Percentiles rank a stretch among this genome's conserved stretches.
phyloP scores from a whole-genome alignment of 2,797 vertebrate species.

The Erpetoichthys calabaricus region DNA sequence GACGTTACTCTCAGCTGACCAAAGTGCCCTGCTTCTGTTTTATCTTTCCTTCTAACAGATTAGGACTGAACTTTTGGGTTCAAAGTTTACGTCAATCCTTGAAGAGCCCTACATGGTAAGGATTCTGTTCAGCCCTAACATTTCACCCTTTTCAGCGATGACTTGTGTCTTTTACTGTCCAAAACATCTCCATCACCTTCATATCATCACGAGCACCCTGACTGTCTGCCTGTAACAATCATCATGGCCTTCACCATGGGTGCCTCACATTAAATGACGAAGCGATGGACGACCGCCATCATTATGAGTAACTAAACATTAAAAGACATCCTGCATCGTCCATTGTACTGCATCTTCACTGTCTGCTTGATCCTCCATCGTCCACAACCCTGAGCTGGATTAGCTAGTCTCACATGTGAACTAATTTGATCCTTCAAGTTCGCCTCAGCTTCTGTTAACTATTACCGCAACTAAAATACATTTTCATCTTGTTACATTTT shows the following conservation, averaged over 20 bases:
- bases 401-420: too few species aligned
- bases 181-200: constrained; percentile 28
- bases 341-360: too few species aligned
- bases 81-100: constrained; percentile 78
- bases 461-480: too few species aligned
- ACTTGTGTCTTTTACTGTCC: constrained; percentile 22
- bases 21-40: constrained; percentile 41
- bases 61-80: constrained; percentile 75
- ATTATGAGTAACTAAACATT: too few species aligned
- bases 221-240: constrained; percentile 29
- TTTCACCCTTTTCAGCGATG: constrained; percentile 35
- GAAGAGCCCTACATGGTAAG: constrained; percentile 66
- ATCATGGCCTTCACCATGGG: constrained; percentile 21
- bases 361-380: too few species aligned
- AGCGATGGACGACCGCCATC: too few species aligned
- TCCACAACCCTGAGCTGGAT: too few species aligned
- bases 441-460: too few species aligned
- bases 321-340: too few species aligned
- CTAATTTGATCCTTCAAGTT: too few species aligned
- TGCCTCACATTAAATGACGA: constrained; percentile 27
- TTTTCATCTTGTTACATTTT: too few species aligned
- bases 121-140: constrained; percentile 23
- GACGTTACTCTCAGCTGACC: not conserved
- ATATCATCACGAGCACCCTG: constrained; percentile 31
- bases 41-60: constrained; percentile 66